These are phyloP conservation scores for Melieria picta DNA, from an alignment of 2,888 invertebrate species.

Conservation along the genomic window DNA sequence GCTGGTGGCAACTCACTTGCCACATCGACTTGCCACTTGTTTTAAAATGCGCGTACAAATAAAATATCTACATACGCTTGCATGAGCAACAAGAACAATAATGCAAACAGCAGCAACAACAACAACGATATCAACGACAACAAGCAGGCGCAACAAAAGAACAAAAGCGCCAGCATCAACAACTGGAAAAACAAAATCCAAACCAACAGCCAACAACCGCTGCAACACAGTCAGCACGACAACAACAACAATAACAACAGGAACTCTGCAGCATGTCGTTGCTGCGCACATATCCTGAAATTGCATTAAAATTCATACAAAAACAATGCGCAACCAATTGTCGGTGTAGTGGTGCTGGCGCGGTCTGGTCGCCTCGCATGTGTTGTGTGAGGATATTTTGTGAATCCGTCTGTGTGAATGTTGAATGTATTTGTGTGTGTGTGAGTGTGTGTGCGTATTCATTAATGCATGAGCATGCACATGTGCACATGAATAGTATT, in stretches of 20 bases:
- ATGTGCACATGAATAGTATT: not conserved
- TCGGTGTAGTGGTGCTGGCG: too few relatives aligned
- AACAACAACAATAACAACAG: not conserved
- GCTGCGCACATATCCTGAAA: too few relatives aligned
- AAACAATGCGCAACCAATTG: too few relatives aligned
- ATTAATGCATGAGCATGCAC: slow-evolving; percentile 1
- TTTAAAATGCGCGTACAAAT: not conserved
- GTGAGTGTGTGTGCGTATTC: not conserved
- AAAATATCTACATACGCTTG: not conserved
- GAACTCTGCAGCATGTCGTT: slow-evolving; percentile 1
- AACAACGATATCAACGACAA: not conserved
- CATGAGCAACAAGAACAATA: slow-evolving; percentile 1
- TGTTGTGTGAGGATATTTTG: too few relatives aligned
- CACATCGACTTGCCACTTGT: too few relatives aligned
- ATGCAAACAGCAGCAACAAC: not conserved
- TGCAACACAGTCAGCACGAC: not conserved
- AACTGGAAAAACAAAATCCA: not conserved
- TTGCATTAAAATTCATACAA: too few relatives aligned
- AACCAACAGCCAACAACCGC: too few relatives aligned
- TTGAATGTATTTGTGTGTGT: not conserved
- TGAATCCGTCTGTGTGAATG: not conserved
- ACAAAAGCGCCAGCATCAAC: not conserved
- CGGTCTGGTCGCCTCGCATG: too few relatives aligned
- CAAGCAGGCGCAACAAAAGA: slow-evolving; percentile 1
- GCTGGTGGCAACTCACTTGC: slow-evolving; percentile 3